These are phyloP conservation scores for Dione juno DNA, from an alignment of 2,888 invertebrate genomes.

Conservation along the genomic window DNA sequence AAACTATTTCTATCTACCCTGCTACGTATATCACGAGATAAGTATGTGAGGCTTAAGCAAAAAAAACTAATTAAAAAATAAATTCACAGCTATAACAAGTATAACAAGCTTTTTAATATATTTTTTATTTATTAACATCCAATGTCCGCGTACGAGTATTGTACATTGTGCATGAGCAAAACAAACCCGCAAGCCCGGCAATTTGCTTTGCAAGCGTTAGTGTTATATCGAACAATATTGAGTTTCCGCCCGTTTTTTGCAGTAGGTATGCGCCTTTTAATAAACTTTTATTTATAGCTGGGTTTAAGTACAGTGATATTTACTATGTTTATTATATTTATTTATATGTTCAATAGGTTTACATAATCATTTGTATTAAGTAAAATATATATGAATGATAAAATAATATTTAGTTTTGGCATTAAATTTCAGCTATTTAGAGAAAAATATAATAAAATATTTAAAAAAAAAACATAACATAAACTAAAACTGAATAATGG, in stretches of 20 bases:
- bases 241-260: conserved; percentile 46
- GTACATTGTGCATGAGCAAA: conserved; percentile 41
- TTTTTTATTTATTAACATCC: conserved; percentile 5
- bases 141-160: conserved; percentile 20
- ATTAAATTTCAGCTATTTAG: too few relatives aligned
- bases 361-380: neutral
- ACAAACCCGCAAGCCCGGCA: conserved; percentile 48
- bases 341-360: neutral
- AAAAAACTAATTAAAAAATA: neutral
- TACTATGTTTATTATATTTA: neutral
- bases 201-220: conserved; percentile 51
- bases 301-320: conserved; percentile 31
- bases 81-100: neutral
- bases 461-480: too few relatives aligned
- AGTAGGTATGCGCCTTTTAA: conserved; percentile 39
- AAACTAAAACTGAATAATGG: too few relatives aligned
- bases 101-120: neutral
- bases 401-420: too few relatives aligned
- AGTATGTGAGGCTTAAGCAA: neutral
- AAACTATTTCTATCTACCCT: too few relatives aligned
- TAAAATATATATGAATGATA: too few relatives aligned
- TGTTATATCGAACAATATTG: conserved; percentile 49
- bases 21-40: too few relatives aligned
- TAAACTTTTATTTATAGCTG: conserved; percentile 41
- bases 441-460: too few relatives aligned